phyloP scores from a whole-genome alignment of 1,140 invertebrate genomes.

The Macrotrachela quadricornifera region DNA sequence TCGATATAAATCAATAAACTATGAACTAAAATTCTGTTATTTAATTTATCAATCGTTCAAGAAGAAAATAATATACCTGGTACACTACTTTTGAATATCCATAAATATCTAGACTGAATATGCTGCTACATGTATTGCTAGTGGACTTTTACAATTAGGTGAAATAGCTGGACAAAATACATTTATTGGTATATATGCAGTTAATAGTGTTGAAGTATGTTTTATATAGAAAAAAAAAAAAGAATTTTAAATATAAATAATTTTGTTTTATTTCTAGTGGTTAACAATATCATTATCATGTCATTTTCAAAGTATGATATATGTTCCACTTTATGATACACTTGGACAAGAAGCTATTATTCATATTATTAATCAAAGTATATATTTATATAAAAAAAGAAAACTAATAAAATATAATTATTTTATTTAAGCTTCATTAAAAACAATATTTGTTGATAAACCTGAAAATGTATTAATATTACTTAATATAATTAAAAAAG shows the following conservation, averaged over 20 bases:
- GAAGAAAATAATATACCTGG: too few species aligned
- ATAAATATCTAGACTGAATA: too few species aligned
- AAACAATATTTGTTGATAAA: constrained; percentile 4
- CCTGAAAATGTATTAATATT: background rate
- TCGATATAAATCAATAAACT: too few species aligned
- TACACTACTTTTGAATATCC: too few species aligned
- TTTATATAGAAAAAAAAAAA: too few species aligned
- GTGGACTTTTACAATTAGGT: too few species aligned
- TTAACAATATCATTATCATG: background rate
- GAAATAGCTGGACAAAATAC: background rate
- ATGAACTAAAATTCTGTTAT: too few species aligned
- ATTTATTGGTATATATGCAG: background rate
- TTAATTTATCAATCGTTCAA: too few species aligned
- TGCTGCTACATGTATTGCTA: too few species aligned
- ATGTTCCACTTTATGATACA: constrained; percentile 8
- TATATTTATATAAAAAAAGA: too few species aligned
- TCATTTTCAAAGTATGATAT: constrained; percentile 3
- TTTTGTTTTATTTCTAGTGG: background rate
- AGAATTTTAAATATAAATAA: too few species aligned
- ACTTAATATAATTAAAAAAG: background rate
- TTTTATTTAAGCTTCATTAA: constrained; percentile 3
- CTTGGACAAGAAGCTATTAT: constrained; percentile 4
- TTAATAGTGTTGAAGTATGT: background rate
- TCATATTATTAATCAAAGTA: constrained; percentile 7
- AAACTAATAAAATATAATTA: background rate